Conservation (phyloP, 1,140 invertebrate genomes). For the Ips nitidus region DNA sequence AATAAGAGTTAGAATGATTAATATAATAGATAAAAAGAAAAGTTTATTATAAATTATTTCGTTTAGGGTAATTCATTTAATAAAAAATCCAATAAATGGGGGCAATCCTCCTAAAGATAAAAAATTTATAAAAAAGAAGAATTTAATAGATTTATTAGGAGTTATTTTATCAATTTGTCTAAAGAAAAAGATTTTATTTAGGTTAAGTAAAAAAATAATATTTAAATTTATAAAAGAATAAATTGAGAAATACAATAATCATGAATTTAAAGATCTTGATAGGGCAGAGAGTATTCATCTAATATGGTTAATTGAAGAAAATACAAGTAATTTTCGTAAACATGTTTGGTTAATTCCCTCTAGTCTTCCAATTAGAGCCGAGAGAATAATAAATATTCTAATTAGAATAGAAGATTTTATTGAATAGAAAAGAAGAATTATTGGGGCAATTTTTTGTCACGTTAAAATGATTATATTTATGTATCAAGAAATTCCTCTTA, state of each 20-base stretch:
- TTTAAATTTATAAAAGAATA: conserved; percentile 26
- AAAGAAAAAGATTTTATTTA: conserved; percentile 52
- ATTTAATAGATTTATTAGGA: conserved; percentile 51
- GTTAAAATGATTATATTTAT: conserved; percentile 55
- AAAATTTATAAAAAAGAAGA: conserved; percentile 53
- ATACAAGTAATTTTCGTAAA: conserved; percentile 56
- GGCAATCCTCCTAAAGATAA: conserved; percentile 57
- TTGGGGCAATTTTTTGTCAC: conserved; percentile 59
- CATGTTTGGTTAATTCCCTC: conserved; percentile 56
- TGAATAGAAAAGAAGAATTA: conserved; percentile 51
- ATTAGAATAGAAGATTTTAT: conserved; percentile 39
- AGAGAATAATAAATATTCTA: conserved; percentile 51
- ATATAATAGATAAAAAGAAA: conserved; percentile 49
- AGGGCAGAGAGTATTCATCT: conserved; percentile 53
- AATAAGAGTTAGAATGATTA: conserved; percentile 55
- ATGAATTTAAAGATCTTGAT: conserved; percentile 48
- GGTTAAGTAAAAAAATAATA: neutral
- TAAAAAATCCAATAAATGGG: conserved; percentile 58
- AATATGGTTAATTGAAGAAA: conserved; percentile 59
- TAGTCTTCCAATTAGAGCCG: conserved; percentile 45
- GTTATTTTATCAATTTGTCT: conserved; percentile 53
- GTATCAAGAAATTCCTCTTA: conserved; percentile 52
- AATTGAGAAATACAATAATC: conserved; percentile 49
- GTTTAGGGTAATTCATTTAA: conserved; percentile 58
- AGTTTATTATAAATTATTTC: conserved; percentile 51